These are phyloP conservation scores for Mungos mungo DNA, from an alignment of 2,113 vertebrate genomes.

Conservation along the genomic window DNA sequence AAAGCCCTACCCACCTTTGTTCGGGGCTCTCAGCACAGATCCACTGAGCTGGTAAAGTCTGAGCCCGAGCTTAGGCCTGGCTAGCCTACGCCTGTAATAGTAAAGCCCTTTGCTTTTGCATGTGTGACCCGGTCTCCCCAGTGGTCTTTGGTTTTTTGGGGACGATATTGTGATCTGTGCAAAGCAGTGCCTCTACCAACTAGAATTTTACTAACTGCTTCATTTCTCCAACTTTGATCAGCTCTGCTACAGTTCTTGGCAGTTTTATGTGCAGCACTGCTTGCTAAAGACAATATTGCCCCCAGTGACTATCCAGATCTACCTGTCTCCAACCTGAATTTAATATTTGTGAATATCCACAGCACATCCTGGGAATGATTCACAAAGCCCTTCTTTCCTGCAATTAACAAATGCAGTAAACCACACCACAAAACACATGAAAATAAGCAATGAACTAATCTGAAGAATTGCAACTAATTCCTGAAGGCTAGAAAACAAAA, in stretches of 20 bases:
- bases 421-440: not conserved
- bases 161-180: too few relatives aligned
- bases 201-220: not conserved
- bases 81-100: too few relatives aligned
- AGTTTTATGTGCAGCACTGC: not conserved
- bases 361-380: too few relatives aligned
- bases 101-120: too few relatives aligned
- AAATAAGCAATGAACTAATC: not conserved
- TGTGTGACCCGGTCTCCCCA: too few relatives aligned
- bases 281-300: not conserved
- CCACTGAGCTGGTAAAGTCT: too few relatives aligned
- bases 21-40: too few relatives aligned
- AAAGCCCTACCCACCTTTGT: too few relatives aligned
- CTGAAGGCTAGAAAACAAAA: not conserved
- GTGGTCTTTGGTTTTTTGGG: too few relatives aligned
- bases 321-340: not conserved
- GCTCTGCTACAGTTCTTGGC: not conserved
- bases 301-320: not conserved
- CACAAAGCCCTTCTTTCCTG: not conserved
- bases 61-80: too few relatives aligned
- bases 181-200: not conserved
- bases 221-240: not conserved
- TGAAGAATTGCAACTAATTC: not conserved
- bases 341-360: not conserved
- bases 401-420: not conserved